phyloP scores from a whole-genome alignment of 2,888 invertebrate genomes.

The Pantelozetes paolii region DNA sequence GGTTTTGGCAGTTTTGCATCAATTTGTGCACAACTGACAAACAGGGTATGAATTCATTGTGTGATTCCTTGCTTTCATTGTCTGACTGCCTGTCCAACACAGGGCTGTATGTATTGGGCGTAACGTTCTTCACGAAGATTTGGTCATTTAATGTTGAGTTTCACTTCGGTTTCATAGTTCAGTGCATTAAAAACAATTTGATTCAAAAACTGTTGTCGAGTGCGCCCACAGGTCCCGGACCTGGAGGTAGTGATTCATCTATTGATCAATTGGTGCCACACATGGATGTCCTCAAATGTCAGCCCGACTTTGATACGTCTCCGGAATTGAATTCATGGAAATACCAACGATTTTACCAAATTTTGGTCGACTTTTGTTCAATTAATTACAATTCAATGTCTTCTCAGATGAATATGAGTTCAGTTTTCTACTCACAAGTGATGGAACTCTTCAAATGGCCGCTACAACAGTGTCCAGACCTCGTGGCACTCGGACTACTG shows the following conservation, averaged over 20 bases:
- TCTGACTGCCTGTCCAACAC: neutral
- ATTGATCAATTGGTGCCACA: slow-evolving; percentile 42
- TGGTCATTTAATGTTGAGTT: slow-evolving; percentile 44
- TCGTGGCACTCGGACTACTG: slow-evolving; percentile 73
- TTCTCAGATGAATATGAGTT: slow-evolving; percentile 12
- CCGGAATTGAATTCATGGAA: slow-evolving; percentile 43
- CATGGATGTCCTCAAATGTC: slow-evolving; percentile 44
- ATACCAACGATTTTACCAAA: slow-evolving; percentile 43
- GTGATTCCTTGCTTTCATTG: neutral
- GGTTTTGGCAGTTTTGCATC: slow-evolving; percentile 44
- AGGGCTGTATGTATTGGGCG: slow-evolving; percentile 42
- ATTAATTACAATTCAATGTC: slow-evolving; percentile 23
- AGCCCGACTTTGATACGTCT: slow-evolving; percentile 43
- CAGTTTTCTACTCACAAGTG: slow-evolving; percentile 63
- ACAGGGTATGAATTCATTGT: slow-evolving; percentile 40
- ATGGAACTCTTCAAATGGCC: slow-evolving; percentile 88
- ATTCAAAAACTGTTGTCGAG: slow-evolving; percentile 40
- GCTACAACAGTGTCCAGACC: slow-evolving; percentile 87
- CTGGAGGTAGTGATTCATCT: neutral
- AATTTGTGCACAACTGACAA: slow-evolving; percentile 44
- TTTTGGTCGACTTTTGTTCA: slow-evolving; percentile 42
- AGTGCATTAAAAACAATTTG: slow-evolving; percentile 41
- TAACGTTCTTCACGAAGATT: slow-evolving; percentile 41
- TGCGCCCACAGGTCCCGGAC: slow-evolving; percentile 38
- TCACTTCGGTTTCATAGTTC: slow-evolving; percentile 42